phyloP scores from a whole-genome alignment of 2,888 invertebrate species.

The Cepaea hortensis region DNA sequence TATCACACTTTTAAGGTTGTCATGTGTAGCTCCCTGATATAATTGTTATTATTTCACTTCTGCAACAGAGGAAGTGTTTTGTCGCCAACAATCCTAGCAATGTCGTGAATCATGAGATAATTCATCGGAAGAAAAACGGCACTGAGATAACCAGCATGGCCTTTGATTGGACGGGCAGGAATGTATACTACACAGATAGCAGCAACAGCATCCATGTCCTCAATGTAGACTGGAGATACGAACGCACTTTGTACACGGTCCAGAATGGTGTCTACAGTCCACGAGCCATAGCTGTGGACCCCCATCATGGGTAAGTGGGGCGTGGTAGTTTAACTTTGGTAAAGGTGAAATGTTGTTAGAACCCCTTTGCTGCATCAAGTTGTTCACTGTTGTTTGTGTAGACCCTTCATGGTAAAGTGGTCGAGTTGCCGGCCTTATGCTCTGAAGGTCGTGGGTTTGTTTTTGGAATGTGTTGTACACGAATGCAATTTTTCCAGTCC shows the following conservation, averaged over 20 bases:
- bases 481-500: too few relatives aligned
- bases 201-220: constrained; percentile 90
- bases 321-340: too few relatives aligned
- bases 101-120: not conserved
- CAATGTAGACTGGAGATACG: constrained; percentile 85
- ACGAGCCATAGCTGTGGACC: constrained; percentile 89
- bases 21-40: constrained; percentile 82
- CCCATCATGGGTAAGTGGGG: constrained; percentile 81
- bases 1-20: too few relatives aligned
- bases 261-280: constrained; percentile 81
- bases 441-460: too few relatives aligned
- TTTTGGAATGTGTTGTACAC: too few relatives aligned
- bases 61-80: constrained; percentile 19
- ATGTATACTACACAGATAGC: constrained; percentile 89
- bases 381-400: too few relatives aligned
- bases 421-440: too few relatives aligned
- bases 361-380: too few relatives aligned
- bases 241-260: constrained; percentile 84
- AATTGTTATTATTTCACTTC: not conserved
- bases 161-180: constrained; percentile 90
- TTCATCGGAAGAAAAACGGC: not conserved
- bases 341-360: too few relatives aligned
- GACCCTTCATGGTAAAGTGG: too few relatives aligned
- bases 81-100: not conserved
- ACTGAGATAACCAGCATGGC: constrained; percentile 81